These are phyloP conservation scores for Cygnus atratus DNA, from an alignment of 2,113 vertebrate species.

Conservation along the genomic window DNA sequence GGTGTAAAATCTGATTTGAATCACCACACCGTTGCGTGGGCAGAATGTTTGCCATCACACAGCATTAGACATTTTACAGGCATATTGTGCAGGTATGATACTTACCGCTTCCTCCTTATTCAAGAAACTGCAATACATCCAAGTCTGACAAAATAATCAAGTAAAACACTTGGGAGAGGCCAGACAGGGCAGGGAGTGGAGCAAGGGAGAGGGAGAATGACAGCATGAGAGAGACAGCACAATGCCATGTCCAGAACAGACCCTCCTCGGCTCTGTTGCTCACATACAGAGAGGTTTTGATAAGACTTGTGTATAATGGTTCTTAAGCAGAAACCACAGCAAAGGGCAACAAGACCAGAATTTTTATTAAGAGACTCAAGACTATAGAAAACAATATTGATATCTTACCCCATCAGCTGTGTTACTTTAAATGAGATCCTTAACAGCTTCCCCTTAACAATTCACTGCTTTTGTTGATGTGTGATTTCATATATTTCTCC, in stretches of 20 bases:
- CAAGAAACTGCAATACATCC: not conserved
- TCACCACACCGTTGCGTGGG: slow-evolving; percentile 11
- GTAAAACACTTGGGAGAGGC: not conserved
- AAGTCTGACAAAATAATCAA: not conserved
- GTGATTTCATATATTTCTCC: not conserved
- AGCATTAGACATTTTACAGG: slow-evolving; percentile 48
- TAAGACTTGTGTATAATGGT: not conserved
- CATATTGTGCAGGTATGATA: not conserved
- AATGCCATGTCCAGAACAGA: not conserved
- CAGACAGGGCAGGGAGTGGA: not conserved
- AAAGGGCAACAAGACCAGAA: not conserved
- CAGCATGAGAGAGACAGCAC: not conserved
- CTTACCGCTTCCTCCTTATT: not conserved
- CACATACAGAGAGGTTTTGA: not conserved
- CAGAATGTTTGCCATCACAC: slow-evolving; percentile 46
- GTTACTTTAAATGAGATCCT: not conserved
- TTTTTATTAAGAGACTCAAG: not conserved
- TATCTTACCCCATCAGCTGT: not conserved
- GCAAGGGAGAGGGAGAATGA: rapidly evolving
- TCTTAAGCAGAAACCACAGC: not conserved
- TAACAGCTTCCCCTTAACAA: not conserved
- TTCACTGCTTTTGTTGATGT: not conserved
- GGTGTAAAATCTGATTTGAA: slow-evolving; percentile 37
- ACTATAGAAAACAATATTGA: not conserved
- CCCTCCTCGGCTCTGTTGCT: too few relatives aligned